Percentiles rank a stretch among this genome's conserved stretches.
Evolutionary conservation across 1,140 invertebrate species (phyloP).

Genomic region (Drosophila sucinea): DNA sequence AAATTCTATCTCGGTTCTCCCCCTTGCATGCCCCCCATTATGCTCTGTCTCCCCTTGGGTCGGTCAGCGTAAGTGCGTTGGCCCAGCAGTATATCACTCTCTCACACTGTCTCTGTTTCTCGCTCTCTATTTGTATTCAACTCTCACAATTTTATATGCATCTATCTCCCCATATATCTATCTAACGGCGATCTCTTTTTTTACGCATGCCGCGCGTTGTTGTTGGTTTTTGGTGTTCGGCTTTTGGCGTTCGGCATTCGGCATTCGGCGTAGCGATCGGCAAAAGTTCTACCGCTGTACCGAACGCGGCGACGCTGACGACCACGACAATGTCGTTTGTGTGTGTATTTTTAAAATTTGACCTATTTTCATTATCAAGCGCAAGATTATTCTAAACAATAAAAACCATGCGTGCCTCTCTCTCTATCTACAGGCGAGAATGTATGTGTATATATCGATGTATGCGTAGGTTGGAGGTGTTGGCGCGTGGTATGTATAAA

Average conservation of each 20-base stretch:
- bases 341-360: slow-evolving; percentile 82
- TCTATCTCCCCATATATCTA: slow-evolving; percentile 27
- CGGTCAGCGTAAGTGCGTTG: slow-evolving; percentile 51
- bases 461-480: slow-evolving; percentile 14
- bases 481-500: slow-evolving; percentile 59
- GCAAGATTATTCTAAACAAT: slow-evolving; percentile 83
- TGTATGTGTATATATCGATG: slow-evolving; percentile 22
- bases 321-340: slow-evolving; percentile 74
- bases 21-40: neutral
- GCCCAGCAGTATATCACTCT: slow-evolving; percentile 38
- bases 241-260: neutral
- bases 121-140: slow-evolving; percentile 1
- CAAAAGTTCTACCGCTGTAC: slow-evolving; percentile 26
- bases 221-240: neutral
- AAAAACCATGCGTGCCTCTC: slow-evolving; percentile 63
- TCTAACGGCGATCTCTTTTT: slow-evolving; percentile 35
- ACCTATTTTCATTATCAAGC: slow-evolving; percentile 83
- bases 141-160: slow-evolving; percentile 6
- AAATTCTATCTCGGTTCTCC: slow-evolving; percentile 42
- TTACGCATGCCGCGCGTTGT: slow-evolving; percentile 24
- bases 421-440: slow-evolving; percentile 16
- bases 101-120: slow-evolving; percentile 1
- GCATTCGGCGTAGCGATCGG: slow-evolving; percentile 2
- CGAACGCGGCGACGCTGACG: slow-evolving; percentile 13
- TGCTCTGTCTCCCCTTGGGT: slow-evolving; percentile 7